Percentiles rank a stretch among this genome's conserved stretches.
These are phyloP conservation scores for Clangula hyemalis DNA, from an alignment of 2,797 vertebrate species.

Conservation along the genomic window DNA sequence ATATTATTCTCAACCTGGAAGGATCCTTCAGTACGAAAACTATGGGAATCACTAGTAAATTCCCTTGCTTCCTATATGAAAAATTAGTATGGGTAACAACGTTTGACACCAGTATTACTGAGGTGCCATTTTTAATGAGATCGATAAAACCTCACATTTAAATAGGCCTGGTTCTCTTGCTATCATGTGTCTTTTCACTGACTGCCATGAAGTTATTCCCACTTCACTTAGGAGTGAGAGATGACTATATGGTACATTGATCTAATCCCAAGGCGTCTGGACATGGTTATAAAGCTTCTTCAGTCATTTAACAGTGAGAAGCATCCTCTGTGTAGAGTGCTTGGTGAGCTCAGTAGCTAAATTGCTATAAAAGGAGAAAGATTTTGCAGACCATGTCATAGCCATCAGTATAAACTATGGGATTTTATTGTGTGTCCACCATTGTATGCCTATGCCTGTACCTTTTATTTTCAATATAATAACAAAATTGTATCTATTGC, in stretches of 20 bases:
- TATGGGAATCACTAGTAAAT: not conserved
- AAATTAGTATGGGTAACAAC: not conserved
- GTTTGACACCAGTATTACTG: not conserved
- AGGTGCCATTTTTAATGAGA: not conserved
- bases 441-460: not conserved
- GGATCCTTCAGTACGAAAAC: not conserved
- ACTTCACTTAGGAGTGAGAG: not conserved
- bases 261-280: not conserved
- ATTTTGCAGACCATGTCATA: not conserved
- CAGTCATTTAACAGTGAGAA: not conserved
- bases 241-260: not conserved
- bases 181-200: not conserved
- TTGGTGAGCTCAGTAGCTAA: not conserved
- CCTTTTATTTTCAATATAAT: not conserved
- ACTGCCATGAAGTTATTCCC: not conserved
- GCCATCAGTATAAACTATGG: not conserved
- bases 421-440: not conserved
- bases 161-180: not conserved
- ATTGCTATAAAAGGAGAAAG: not conserved
- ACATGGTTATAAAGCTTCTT: not conserved
- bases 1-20: not conserved
- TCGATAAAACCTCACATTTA: not conserved
- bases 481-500: not conserved
- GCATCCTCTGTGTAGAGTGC: not conserved
- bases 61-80: not conserved